Percentiles rank a stretch among this genome's conserved stretches.
phyloP scores from a whole-genome alignment of 2,113 vertebrate genomes.

The Herpetotheres cachinnans region DNA sequence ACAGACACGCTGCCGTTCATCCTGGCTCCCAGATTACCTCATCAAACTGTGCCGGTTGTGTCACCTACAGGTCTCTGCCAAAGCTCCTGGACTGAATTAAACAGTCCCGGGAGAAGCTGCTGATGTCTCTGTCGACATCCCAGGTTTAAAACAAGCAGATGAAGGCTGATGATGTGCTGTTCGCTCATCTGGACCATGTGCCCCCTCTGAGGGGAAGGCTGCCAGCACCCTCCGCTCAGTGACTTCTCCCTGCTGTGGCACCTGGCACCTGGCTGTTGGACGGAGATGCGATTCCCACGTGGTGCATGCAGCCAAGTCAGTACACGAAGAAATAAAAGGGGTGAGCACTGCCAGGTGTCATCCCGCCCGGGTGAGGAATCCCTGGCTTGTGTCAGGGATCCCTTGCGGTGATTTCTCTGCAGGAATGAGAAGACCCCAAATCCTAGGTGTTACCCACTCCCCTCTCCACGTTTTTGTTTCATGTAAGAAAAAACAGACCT shows the following conservation, averaged over 20 bases:
- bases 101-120: neutral
- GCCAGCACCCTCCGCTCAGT: no score
- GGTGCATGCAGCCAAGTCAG: fast-evolving
- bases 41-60: neutral
- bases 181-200: fast-evolving
- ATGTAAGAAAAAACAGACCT: conserved; percentile 67
- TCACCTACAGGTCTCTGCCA: neutral
- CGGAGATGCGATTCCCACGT: neutral
- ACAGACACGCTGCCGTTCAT: neutral
- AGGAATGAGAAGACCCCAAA: neutral
- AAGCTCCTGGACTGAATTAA: neutral
- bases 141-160: neutral
- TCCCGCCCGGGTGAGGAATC: fast-evolving
- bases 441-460: fast-evolving
- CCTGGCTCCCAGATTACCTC: neutral
- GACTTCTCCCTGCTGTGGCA: neutral
- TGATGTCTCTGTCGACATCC: neutral
- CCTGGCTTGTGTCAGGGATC: no score
- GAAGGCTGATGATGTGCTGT: neutral
- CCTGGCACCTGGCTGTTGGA: neutral
- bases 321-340: fast-evolving
- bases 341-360: neutral
- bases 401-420: fast-evolving
- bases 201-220: fast-evolving
- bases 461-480: neutral